Conservation (phyloP, 2,113 vertebrate genomes). For the Ciconia stormi region DNA sequence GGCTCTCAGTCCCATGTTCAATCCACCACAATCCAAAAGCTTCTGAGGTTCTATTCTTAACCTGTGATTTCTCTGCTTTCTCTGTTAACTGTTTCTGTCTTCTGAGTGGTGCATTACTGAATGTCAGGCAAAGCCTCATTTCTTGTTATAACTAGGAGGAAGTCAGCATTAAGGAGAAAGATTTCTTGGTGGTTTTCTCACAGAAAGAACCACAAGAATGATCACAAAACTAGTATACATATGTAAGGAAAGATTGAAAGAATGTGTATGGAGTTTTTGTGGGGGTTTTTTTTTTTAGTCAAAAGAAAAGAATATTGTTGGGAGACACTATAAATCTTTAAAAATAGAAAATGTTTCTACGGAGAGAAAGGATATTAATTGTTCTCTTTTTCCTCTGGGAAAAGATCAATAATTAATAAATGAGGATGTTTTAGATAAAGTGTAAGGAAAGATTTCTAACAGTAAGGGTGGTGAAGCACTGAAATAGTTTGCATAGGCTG, state of each 20-base stretch:
- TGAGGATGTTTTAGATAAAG: not conserved
- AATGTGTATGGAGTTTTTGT: not conserved
- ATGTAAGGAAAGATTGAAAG: not conserved
- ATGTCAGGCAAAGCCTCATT: not conserved
- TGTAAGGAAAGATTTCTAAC: not conserved
- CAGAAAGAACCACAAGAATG: not conserved
- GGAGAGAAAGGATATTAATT: not conserved
- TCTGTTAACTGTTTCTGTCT: not conserved
- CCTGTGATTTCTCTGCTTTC: not conserved
- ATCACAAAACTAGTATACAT: not conserved
- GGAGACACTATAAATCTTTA: not conserved
- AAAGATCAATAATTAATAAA: not conserved
- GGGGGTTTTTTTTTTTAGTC: not conserved
- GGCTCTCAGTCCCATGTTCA: not conserved
- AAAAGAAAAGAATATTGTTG: not conserved
- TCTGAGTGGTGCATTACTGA: not conserved
- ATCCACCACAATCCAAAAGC: not conserved
- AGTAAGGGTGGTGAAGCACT: not conserved
- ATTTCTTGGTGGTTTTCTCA: not conserved
- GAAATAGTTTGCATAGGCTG: not conserved
- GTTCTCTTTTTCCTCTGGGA: not conserved
- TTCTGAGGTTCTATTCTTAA: not conserved
- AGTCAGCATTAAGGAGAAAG: not conserved
- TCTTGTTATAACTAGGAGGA: not conserved
- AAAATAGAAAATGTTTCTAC: not conserved